Evolutionary conservation across 2,113 vertebrate species (phyloP), one percentile per base, ranked within the genome.

Genomic region (Phyllopteryx taeniolatus): DNA sequence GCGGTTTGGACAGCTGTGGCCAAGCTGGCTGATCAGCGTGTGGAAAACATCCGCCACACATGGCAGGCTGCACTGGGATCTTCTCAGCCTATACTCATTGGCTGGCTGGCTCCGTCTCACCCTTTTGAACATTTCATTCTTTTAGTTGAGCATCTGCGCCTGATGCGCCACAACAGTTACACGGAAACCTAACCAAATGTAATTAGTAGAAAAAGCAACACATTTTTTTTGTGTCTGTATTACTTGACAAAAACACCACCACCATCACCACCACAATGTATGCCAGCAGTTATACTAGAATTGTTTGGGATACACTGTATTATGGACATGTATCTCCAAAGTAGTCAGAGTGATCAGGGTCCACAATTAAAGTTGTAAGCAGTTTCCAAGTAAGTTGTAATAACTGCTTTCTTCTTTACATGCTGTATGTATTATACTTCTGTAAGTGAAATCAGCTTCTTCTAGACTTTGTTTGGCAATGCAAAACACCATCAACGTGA

Each of bases 21-120:
- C 93, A 95, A 96, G 95, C 95, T 95, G 95, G 65, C 90, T 91
- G 90, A 87, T 92, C 89, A 72, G 88, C 94, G 94, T 93, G 72
- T 93, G 94, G 94, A 95, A 92, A 93, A 95, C 95, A 95, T 95
- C 95, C 94, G 93, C 95, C 92, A 91, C 93, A 94, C 94, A 94
- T 94, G 94, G 93, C 94, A 83, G 83, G 84, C 81, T 76, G 88
- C 80, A 70, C 78, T 88, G 85, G 88, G 86, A 61, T 84, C 84
- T 77, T 74, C 68, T 78, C 82, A 83, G 83, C 87, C 82, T 85
- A 83, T 83, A 75, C 86, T 82, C 67, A 76, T 78, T 86, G 82
- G 56, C 78, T 77, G 80, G 27, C 66, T 72, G 71, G 22, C 56
- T 79, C 76, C 79, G 84, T 87, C 78, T 80, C 69, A 80, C 74